Conservation (phyloP, 2,888 invertebrate species). For the Caenorhabditis sp. region DNA sequence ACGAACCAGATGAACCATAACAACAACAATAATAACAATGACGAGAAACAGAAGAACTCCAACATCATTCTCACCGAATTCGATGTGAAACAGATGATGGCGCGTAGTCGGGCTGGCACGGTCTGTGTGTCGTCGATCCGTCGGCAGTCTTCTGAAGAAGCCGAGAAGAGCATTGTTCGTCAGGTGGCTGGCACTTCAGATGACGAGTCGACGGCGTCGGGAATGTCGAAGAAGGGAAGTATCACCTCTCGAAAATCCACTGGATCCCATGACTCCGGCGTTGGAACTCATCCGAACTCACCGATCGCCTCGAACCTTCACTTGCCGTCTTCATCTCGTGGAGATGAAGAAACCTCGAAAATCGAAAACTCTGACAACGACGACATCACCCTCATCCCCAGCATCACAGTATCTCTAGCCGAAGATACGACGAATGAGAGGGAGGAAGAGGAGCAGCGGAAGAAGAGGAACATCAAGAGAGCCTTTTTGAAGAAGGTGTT, state of each 20-base stretch:
- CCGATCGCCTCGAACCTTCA: slow-evolving; percentile 47
- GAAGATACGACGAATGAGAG: slow-evolving; percentile 28
- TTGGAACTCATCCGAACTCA: slow-evolving; percentile 53
- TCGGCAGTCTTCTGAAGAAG: slow-evolving; percentile 31
- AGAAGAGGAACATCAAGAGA: slow-evolving; percentile 42
- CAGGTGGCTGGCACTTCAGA: slow-evolving; percentile 15
- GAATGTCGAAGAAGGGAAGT: slow-evolving; percentile 51
- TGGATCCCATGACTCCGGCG: slow-evolving; percentile 56
- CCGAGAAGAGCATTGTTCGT: slow-evolving; percentile 42
- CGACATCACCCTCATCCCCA: background rate
- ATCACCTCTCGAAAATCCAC: slow-evolving; percentile 44
- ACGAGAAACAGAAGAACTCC: slow-evolving; percentile 48
- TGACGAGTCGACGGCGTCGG: slow-evolving; percentile 23
- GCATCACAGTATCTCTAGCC: slow-evolving; percentile 40
- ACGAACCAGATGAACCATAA: background rate
- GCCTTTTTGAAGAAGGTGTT: slow-evolving; percentile 54
- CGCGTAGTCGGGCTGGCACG: slow-evolving; percentile 53
- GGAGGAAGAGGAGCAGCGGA: slow-evolving; percentile 22
- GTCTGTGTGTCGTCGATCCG: slow-evolving; percentile 49
- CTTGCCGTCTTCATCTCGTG: slow-evolving; percentile 30
- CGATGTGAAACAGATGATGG: slow-evolving; percentile 74
- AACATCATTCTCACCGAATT: slow-evolving; percentile 66
- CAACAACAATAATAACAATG: slow-evolving; percentile 48
- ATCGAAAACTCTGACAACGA: background rate
- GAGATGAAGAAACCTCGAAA: slow-evolving; percentile 21